Percentiles rank a stretch among this genome's conserved stretches.
These are phyloP conservation scores for Epinotia brunnichana DNA, from an alignment of 2,888 invertebrate species.

Conservation along the genomic window DNA sequence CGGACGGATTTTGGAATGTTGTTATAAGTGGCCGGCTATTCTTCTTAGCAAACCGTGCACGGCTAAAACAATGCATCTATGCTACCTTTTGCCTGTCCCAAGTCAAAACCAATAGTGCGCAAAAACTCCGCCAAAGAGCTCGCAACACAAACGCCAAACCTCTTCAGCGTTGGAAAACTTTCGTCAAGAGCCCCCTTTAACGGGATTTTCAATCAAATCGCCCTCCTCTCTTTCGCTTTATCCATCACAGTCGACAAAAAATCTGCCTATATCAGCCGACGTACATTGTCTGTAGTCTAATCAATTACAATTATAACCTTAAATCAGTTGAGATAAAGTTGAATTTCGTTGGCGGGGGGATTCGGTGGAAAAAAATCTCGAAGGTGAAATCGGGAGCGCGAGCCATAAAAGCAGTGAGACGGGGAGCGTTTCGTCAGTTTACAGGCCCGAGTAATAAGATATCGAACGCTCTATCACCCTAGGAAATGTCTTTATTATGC, in stretches of 20 bases:
- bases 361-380: slow-evolving; percentile 56
- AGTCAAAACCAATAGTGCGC: slow-evolving; percentile 13
- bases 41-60: no score
- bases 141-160: slow-evolving; percentile 36
- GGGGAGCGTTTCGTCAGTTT: slow-evolving; percentile 72
- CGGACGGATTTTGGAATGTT: no score
- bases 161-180: slow-evolving; percentile 50
- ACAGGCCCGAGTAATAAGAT: slow-evolving; percentile 76
- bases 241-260: slow-evolving; percentile 72
- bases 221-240: slow-evolving; percentile 63
- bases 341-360: slow-evolving; percentile 49
- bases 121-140: not conserved
- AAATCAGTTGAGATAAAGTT: slow-evolving; percentile 45
- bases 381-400: slow-evolving; percentile 71
- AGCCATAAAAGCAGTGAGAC: slow-evolving; percentile 74
- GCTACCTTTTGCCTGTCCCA: not conserved
- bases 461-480: slow-evolving; percentile 72
- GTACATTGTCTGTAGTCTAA: slow-evolving; percentile 47
- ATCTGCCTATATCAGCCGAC: slow-evolving; percentile 66
- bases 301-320: slow-evolving; percentile 49
- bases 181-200: slow-evolving; percentile 59
- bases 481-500: slow-evolving; percentile 71
- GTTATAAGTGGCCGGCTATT: no score
- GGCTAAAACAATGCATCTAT: not conserved
- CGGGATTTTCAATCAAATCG: slow-evolving; percentile 70